Evolutionary conservation across 2,797 vertebrate species (phyloP).

Genomic region (Dicrostonyx torquatus): DNA sequence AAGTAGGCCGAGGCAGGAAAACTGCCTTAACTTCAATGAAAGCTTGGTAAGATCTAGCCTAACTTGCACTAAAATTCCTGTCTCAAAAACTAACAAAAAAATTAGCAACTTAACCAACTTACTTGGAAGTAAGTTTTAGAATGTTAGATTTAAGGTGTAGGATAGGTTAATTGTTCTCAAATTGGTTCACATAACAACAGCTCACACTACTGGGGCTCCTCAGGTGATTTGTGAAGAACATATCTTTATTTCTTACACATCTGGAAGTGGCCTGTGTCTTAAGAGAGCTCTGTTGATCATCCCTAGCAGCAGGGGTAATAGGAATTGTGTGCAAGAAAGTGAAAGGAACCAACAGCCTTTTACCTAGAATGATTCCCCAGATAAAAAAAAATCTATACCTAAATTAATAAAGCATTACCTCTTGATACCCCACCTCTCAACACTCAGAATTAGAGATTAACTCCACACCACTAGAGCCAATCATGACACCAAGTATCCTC

Average conservation of each 20-base stretch:
- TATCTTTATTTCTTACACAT: not conserved
- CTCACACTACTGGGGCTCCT: not conserved
- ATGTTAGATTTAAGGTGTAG: not conserved
- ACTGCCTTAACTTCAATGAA: not conserved
- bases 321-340: not conserved
- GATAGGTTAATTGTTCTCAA: not conserved
- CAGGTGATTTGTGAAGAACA: not conserved
- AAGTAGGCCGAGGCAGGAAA: not conserved
- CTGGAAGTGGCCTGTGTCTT: not conserved
- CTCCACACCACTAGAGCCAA: not conserved
- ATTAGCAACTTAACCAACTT: not conserved
- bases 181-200: not conserved
- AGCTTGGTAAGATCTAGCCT: not conserved
- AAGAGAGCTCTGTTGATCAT: not conserved
- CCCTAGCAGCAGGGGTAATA: not conserved
- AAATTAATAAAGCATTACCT: not conserved
- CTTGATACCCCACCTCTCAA: not conserved
- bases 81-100: not conserved
- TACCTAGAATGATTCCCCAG: not conserved
- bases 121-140: not conserved
- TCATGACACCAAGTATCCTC: not conserved
- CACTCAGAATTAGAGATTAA: not conserved
- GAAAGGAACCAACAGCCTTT: not conserved
- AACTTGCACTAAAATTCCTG: not conserved
- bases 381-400: not conserved